Base-by-base conservation (phyloP, 2,888 invertebrate genomes). In the Ectemnius cavifrons region DNA sequence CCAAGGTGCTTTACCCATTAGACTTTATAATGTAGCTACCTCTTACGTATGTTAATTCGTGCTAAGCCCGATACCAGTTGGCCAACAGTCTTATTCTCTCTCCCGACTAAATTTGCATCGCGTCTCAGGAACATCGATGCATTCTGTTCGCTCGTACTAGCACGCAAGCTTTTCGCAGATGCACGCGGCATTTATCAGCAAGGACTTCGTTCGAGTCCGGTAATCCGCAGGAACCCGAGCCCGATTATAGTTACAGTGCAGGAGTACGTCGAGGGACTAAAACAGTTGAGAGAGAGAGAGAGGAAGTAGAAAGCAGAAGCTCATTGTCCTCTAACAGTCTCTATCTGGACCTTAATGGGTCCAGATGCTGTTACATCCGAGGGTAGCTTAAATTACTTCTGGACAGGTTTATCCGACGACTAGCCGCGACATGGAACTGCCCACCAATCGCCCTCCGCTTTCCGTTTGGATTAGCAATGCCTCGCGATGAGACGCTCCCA, bases 1-100 rank as follows among this genome's bases (percentile, higher is more conserved):
- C 82, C 79, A 57, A 63, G 61, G 63, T 52, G 64, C 67, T 70
- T 61, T 46, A 65, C 78, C 78, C 83, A 86, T 87, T 87, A 85
- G 84, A 86, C 86, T 87, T 85, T 87, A 80, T 85, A 87, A 88
- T 88, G 80, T 77, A 75, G 80, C 72, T 67, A 69, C 71, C 80
- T 80, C 86, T 86, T 84, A 82, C 82, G 83, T 86, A 85, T 83
- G 86, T 84, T 87, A 85, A 88, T 86, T 73, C 77, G 63, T 71
- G 73, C 83, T 84, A 84, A 86, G 84, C 77, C 78, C 80, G 84
- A 85, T 86, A 77, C 57, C 71, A 56, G 57, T 46, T 67, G 74
- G 58, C 77, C 60, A 52, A 11, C 70, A 63, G 61, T 52, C 52
- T 37, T 11, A 8, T 37, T 37, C 37, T 37, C 5, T 11, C 37